A percentile compares a stretch with the other conserved stretches of the same genome.
Conservation (phyloP, 2,888 invertebrate species). For the Drosophila koepferae region DNA sequence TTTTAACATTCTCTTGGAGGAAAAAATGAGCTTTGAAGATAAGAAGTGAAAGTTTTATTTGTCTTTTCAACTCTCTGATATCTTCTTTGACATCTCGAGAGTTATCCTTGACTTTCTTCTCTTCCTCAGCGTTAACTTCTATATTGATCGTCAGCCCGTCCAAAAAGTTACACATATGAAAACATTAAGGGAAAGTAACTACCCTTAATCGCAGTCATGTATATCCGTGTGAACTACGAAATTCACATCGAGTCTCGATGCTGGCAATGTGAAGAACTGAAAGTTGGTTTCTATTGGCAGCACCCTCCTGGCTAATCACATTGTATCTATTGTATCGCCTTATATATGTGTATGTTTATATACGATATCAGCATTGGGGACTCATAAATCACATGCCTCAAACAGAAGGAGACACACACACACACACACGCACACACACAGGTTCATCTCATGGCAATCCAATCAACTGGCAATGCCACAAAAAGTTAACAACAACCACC, state of each 20-base stretch:
- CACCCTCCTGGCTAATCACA: constrained; percentile 57
- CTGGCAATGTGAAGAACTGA: not conserved
- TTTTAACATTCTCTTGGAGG: not conserved
- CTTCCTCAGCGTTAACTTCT: no score
- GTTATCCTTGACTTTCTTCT: not conserved
- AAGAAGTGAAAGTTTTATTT: not conserved
- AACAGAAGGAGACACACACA: constrained; percentile 27
- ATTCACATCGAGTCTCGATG: not conserved
- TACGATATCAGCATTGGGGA: constrained; percentile 69
- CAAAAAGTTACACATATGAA: not conserved
- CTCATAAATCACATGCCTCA: constrained; percentile 71
- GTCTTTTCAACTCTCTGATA: not conserved
- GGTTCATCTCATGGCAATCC: constrained; percentile 76
- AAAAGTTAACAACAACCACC: constrained; percentile 74
- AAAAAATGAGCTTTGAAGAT: not conserved
- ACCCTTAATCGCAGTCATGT: constrained; percentile 1
- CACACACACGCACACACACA: constrained; percentile 28
- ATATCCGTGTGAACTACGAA: constrained; percentile 16
- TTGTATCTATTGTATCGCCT: constrained; percentile 48
- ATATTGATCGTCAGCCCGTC: not conserved
- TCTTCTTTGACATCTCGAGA: not conserved
- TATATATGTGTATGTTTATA: not conserved
- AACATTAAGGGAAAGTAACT: constrained; percentile 7
- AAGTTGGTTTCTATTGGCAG: constrained; percentile 29
- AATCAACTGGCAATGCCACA: constrained; percentile 75